Conservation (phyloP, 2,888 invertebrate species). For the Eristalis intricaria region DNA sequence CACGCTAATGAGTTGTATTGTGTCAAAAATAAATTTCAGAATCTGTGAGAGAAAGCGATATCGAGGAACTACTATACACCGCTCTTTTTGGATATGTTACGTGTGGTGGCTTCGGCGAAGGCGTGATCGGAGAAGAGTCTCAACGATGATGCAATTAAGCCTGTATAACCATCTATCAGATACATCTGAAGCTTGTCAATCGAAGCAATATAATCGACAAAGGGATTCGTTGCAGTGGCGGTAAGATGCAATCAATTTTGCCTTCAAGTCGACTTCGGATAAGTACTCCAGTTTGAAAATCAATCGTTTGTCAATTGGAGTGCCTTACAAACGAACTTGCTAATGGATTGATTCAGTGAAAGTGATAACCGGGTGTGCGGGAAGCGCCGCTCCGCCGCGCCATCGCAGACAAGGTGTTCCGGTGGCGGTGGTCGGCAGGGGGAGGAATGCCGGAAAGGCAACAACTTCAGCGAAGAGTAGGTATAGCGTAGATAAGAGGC, state of each 20-base stretch:
- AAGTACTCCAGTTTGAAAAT: not conserved
- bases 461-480: slow-evolving; percentile 28
- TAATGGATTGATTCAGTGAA: slow-evolving; percentile 65
- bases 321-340: slow-evolving; percentile 31
- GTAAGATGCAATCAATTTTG: not conserved
- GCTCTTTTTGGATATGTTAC: not conserved
- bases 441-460: slow-evolving; percentile 59
- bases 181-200: not conserved
- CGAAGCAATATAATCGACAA: slow-evolving; percentile 1
- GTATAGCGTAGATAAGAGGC: slow-evolving; percentile 51
- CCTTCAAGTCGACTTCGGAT: not conserved
- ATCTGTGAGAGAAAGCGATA: slow-evolving; percentile 2
- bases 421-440: not conserved
- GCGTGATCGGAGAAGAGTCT: not conserved
- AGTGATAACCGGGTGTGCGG: slow-evolving; percentile 45
- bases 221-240: not conserved
- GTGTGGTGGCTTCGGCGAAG: not conserved
- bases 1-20: slow-evolving; percentile 22
- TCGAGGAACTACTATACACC: not conserved
- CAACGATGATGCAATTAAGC: not conserved
- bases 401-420: not conserved
- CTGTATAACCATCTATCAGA: not conserved
- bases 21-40: not conserved
- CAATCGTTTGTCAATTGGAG: not conserved
- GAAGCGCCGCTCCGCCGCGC: not conserved